These are phyloP conservation scores for Torymus texanus DNA, from an alignment of 2,888 invertebrate genomes.

Conservation along the genomic window DNA sequence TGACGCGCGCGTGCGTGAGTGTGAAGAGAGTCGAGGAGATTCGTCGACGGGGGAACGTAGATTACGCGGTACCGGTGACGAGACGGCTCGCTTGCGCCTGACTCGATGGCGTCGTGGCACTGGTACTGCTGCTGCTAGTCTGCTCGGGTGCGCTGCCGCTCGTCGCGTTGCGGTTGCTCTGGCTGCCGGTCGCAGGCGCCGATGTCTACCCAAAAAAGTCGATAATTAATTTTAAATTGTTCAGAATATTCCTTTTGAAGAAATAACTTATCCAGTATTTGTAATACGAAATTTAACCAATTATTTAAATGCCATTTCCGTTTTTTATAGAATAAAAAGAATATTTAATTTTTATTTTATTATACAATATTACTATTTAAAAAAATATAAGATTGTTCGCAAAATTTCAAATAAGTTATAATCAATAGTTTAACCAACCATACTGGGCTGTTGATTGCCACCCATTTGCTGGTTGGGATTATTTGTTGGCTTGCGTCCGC, in stretches of 20 bases:
- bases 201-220: conserved; percentile 14
- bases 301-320: no score
- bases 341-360: not conserved
- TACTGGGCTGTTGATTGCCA: conserved; percentile 58
- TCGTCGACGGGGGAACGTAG: conserved; percentile 20
- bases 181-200: conserved; percentile 49
- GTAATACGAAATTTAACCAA: no score
- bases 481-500: conserved; percentile 61
- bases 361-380: no score
- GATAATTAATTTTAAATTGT: no score
- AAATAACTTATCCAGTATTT: no score
- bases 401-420: conserved; percentile 14
- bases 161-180: conserved; percentile 50
- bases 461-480: conserved; percentile 61
- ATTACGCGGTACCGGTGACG: conserved; percentile 71
- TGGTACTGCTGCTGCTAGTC: conserved; percentile 53
- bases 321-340: no score
- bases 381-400: not conserved
- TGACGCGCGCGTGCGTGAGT: conserved; percentile 35
- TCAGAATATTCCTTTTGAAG: no score
- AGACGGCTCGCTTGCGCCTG: conserved; percentile 66
- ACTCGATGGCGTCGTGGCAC: conserved; percentile 39
- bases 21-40: conserved; percentile 42
- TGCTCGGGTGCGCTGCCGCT: conserved; percentile 54
- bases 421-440: conserved; percentile 26